Conservation (phyloP, 2,797 vertebrate species). For the Megaceryle alcyon region DNA sequence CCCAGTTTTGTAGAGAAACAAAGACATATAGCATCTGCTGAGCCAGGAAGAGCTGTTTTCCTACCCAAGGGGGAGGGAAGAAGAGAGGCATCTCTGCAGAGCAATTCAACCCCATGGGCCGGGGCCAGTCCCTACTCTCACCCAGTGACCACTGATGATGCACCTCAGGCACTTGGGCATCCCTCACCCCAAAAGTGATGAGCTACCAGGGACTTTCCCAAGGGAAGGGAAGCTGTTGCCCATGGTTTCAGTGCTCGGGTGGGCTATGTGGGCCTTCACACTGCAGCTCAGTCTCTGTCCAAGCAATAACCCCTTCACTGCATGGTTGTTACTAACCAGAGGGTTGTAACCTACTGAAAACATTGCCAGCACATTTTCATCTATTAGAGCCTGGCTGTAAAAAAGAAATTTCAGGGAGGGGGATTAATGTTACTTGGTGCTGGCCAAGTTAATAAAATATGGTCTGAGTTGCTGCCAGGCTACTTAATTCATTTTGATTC, state of each 20-base stretch:
- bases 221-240: fast-evolving
- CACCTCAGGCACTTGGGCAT: background rate
- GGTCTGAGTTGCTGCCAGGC: slow-evolving; percentile 58
- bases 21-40: background rate
- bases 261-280: background rate
- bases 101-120: background rate
- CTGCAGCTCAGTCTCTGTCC: background rate
- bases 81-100: background rate
- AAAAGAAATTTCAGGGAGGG: slow-evolving; percentile 17
- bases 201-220: background rate
- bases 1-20: background rate
- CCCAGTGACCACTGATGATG: background rate
- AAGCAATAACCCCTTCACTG: background rate
- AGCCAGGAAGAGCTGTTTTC: background rate
- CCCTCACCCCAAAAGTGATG: background rate
- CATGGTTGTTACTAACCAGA: background rate
- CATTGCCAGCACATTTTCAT: slow-evolving; percentile 25
- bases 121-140: background rate
- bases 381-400: slow-evolving; percentile 28
- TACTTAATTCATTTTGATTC: slow-evolving; percentile 65
- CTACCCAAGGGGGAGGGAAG: background rate
- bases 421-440: slow-evolving; percentile 27
- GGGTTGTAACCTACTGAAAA: background rate
- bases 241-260: fast-evolving
- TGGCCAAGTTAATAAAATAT: slow-evolving; percentile 66